These are phyloP conservation scores for Venusia cambrica DNA, from an alignment of 2,888 invertebrate species.

Conservation along the genomic window DNA sequence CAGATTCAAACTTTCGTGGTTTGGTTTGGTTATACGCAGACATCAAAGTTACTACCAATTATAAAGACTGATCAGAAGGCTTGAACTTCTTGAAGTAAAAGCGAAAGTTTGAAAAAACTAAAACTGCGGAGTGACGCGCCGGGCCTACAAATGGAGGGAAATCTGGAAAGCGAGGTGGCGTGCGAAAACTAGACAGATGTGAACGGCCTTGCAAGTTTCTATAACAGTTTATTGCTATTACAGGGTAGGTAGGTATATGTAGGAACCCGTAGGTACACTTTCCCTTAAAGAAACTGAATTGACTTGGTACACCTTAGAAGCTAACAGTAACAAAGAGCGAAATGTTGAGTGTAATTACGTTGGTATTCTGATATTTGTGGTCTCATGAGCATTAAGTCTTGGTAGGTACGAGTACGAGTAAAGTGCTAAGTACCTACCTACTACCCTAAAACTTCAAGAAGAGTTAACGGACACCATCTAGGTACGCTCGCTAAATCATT, in stretches of 20 bases:
- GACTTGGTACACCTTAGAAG: conserved; percentile 16
- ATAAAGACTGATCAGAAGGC: conserved; percentile 1
- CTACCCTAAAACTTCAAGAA: too few species aligned
- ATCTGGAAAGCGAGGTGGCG: conserved; percentile 64
- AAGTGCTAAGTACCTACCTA: too few species aligned
- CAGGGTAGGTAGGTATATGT: conserved; percentile 20
- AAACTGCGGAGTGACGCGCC: conserved; percentile 8
- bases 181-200: conserved; percentile 63
- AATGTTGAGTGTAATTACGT: too few species aligned
- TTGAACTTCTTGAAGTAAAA: conserved; percentile 15
- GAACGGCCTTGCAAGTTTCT: conserved; percentile 62
- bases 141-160: conserved; percentile 59
- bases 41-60: conserved; percentile 2
- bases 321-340: too few species aligned
- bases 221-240: conserved; percentile 37
- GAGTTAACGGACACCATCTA: too few species aligned
- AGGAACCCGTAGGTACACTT: conserved; percentile 37
- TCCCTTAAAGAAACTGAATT: conserved; percentile 31
- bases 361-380: too few species aligned
- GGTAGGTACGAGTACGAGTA: too few species aligned
- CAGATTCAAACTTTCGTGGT: too few species aligned
- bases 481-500: too few species aligned
- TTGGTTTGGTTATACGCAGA: too few species aligned
- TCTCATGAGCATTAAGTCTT: too few species aligned
- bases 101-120: conserved; percentile 28